Base-by-base conservation (phyloP, 23 tunicate genomes). In the Ciona savignyi region DNA sequence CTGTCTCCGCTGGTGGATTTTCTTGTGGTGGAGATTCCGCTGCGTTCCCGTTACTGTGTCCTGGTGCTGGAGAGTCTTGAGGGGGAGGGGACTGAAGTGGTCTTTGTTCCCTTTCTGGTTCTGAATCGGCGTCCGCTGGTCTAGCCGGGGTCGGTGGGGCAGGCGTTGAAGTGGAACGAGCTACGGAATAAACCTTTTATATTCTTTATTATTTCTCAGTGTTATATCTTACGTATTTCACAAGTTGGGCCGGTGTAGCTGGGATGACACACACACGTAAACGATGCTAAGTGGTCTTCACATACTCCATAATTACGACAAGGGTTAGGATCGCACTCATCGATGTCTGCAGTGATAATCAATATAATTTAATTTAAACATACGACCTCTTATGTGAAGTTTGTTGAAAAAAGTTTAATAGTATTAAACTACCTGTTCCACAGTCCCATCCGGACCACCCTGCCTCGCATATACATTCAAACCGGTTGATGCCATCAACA, bases 251-350 rank as follows among this genome's bases (percentile, higher is more conserved):
- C 96, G 22, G 88, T 76, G 33, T 64, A 88, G 30, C 71, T 74
- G 4, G 96, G 96, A 73, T 77, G 81, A 70, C 96, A 88, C 23
- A 88, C 35, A 51, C 96, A 88, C 0, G 88, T 51, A 61, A 71
- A 72, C 32, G 60, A 79, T 26, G 87, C 96, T 6, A 72, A 33
- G 65, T 71, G 79, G 33, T 88, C 84, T 34, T 88, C 96, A 48
- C 96, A 88, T 3, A 88, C 84, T 33, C 96, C 96, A 31, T 66
- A 4, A 72, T 88, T 83, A 30, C 60, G 80, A 32, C 96, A 88
- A 19, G 96, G 96, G 32, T 70, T 72, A 4, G 96, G 88, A 23
- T 48, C 71, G 33, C 96, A 88, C 63, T 88, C 96, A 65, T 88
- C 88, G 28, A 88, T 83, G 0, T 88, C 96, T 87, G 35, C 15